Conservation (phyloP, 92 coral and sea anemone genomes). For the Epizoanthus stellaris region DNA sequence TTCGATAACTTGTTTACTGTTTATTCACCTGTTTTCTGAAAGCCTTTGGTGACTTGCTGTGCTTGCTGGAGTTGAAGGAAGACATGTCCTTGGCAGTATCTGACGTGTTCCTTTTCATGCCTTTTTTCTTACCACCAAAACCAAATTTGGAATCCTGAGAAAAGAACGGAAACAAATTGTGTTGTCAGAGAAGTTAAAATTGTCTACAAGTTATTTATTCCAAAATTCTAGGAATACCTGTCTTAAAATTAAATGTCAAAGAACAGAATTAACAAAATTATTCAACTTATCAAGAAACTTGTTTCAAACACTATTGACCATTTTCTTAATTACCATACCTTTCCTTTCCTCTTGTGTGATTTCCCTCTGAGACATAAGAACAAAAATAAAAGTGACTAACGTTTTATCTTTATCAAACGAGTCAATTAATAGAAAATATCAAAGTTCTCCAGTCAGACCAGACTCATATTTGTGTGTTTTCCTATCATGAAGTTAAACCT, state of each 20-base stretch:
- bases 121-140: conserved; percentile 90
- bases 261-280: no score
- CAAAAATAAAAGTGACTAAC: background rate
- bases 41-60: conserved; percentile 86
- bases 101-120: conserved; percentile 81
- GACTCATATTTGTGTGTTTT: conserved; percentile 28
- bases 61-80: conserved; percentile 84
- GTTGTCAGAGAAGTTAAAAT: background rate
- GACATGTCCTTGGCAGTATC: conserved; percentile 83
- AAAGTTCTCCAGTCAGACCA: conserved; percentile 14
- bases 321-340: conserved; percentile 1
- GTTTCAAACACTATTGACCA: background rate
- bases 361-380: conserved; percentile 38
- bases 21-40: conserved; percentile 61
- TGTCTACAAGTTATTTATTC: no score
- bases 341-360: conserved; percentile 64
- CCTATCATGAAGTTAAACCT: conserved; percentile 15
- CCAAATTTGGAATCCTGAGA: conserved; percentile 87
- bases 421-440: background rate
- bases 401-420: no score
- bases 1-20: background rate
- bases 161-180: background rate
- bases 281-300: no score
- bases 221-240: no score
- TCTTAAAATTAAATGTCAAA: no score